Evolutionary conservation across 2,113 vertebrate genomes (phyloP).

Genomic region (Struthio camelus): DNA sequence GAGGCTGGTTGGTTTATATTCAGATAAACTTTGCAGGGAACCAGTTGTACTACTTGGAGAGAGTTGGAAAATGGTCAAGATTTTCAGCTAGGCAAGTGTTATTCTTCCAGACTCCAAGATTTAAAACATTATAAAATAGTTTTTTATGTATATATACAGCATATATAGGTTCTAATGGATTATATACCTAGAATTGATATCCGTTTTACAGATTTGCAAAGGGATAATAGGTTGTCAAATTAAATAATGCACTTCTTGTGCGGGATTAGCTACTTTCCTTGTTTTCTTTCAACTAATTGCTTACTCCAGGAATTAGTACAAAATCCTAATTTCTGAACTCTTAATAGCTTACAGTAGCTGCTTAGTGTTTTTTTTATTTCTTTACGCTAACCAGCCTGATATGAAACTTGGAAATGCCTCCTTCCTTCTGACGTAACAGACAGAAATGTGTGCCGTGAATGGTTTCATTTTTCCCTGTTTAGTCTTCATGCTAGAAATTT

Average conservation of each 20-base stretch:
- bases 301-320: background rate
- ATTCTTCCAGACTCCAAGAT: background rate
- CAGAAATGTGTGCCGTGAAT: background rate
- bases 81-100: background rate
- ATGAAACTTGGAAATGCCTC: background rate
- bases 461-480: background rate
- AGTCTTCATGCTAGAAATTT: background rate
- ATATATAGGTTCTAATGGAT: background rate
- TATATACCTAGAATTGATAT: background rate
- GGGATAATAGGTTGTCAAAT: background rate
- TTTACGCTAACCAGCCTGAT: background rate
- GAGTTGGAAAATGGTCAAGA: background rate
- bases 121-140: background rate
- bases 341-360: background rate
- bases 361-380: background rate
- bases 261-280: background rate
- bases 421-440: background rate
- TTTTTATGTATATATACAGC: too few relatives aligned
- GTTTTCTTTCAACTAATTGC: background rate
- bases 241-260: background rate
- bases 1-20: background rate
- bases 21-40: background rate
- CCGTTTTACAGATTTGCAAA: background rate
- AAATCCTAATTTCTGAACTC: background rate
- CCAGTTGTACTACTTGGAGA: background rate